Base-by-base conservation (phyloP, 1,140 invertebrate species). In the Brachionus asplanchnoidis region DNA sequence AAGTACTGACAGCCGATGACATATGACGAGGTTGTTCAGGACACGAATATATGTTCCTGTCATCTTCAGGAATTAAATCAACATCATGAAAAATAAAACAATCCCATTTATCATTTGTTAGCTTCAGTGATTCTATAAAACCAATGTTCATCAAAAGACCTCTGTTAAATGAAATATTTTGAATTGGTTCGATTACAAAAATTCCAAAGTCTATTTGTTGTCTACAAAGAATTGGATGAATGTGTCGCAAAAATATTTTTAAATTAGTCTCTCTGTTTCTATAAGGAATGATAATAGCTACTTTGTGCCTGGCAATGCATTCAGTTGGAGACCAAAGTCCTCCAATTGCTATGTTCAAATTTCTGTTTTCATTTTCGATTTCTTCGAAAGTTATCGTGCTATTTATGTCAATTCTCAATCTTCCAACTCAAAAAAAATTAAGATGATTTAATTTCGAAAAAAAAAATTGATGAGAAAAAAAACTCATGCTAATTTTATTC, bases 31-130 rank as follows among this genome's bases (percentile, higher is more conserved):
- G 89, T 85, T 87, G 87, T 84, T 93, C 92, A 1, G 94, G 94
- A 90, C 95, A 97, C 14, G 92, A 93, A 90, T 98, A 98, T 26
- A 97, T 89, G 90, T 97, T 97, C 85, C 93, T 90, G 87, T 96
- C 95, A 90, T 98, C 94, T 87, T 97, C 94, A 6, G 96, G 95
- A 87, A 98, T 90, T 68, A 97, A 92, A 90, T 98, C 96, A 26
- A 98, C 95, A 89, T 98, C 97, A 90, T 97, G 96, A 90, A 97
- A 97, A 85, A 97, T 93, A 90, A 96, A 97, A 90, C 96, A 98
- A 87, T 95, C 93, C 90, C 93, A 90, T 68, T 86, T 86, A 46
- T 84, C 95, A 53, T 92, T 90, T 53, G 92, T 92, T 50, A 93
- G 89, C 88, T 94, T 94, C 86, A 93, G 89, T 1, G 95, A 94